These are phyloP conservation scores for Microctonus brassicae DNA, from an alignment of 2,888 invertebrate species.

Conservation along the genomic window DNA sequence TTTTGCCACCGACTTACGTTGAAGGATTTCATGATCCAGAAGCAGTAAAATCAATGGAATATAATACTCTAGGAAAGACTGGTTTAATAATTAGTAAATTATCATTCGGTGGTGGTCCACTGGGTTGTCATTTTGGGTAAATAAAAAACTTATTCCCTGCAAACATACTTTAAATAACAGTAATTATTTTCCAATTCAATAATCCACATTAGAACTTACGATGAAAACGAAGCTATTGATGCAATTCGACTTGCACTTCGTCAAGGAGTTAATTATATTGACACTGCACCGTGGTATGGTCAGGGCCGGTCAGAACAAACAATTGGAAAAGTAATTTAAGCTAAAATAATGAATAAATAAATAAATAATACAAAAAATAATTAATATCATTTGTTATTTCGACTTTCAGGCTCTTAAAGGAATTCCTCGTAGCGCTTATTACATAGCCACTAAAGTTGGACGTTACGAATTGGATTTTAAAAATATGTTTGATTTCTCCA, in stretches of 20 bases:
- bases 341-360: background rate
- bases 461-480: slow-evolving; percentile 81
- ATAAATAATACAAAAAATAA: background rate
- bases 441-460: slow-evolving; percentile 93
- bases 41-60: slow-evolving; percentile 78
- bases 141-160: slow-evolving; percentile 51
- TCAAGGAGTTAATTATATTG: slow-evolving; percentile 90
- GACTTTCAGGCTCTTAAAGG: slow-evolving; percentile 77
- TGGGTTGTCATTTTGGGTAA: slow-evolving; percentile 83
- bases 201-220: slow-evolving; percentile 73
- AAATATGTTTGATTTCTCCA: slow-evolving; percentile 89
- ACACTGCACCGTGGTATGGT: slow-evolving; percentile 95
- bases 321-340: slow-evolving; percentile 79
- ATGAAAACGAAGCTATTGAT: slow-evolving; percentile 77
- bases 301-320: slow-evolving; percentile 86
- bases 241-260: slow-evolving; percentile 81
- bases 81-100: slow-evolving; percentile 80
- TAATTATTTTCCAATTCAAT: background rate
- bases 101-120: slow-evolving; percentile 82
- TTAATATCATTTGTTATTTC: background rate
- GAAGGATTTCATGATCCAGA: slow-evolving; percentile 76
- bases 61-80: slow-evolving; percentile 81
- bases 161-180: background rate
- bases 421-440: slow-evolving; percentile 86
- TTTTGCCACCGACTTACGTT: slow-evolving; percentile 75